Base-by-base conservation (phyloP, 2,888 invertebrate species). In the Smittia sp. region DNA sequence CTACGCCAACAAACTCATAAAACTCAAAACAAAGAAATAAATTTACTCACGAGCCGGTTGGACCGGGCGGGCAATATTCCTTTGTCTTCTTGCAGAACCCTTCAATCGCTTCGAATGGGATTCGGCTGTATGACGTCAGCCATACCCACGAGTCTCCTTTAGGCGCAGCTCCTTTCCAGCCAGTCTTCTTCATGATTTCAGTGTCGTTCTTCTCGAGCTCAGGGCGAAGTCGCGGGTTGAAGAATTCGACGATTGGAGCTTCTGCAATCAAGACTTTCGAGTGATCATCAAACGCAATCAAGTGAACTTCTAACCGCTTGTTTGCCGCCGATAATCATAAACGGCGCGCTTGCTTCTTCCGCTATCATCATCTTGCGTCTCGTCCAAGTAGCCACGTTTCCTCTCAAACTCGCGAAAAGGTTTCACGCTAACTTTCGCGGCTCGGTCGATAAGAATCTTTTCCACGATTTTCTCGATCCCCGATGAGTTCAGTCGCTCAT, bases 111-210 rank as follows among this genome's bases (percentile, higher is more conserved):
- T 90, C 89, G 78, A 91, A 88, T 79, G 94, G 92, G 77, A 94
- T 92, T 77, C 93, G 87, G 38, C 93, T 93, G 78, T 93, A 92
- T 75, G 92, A 91, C 73, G 93, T 92, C 76, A 94, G 82, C 90
- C 93, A 94, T 76, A 94, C 89, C 92, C 92, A 93, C 24, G 89
- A 89, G 77, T 91, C 90, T 1, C 89, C 90, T 0, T 89, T 90
- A 0, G 89, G 89, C 0, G 89, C 88, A 0, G 88, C 87, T 0
- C 89, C 88, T 76, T 88, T 88, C 2, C 85, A 83, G 0, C 88
- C 89, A 0, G 86, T 87, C 75, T 84, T 84, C 74, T 85, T 83
- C 80, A 86, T 86, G 76, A 87, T 86, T 39, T 85, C 84, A 1
- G 86, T 85, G 76, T 89, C 90, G 76, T 88, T 89, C 75, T 88